Percentiles rank a stretch among this genome's conserved stretches.
phyloP scores from a whole-genome alignment of 2,113 vertebrate genomes.

The Junco hyemalis region DNA sequence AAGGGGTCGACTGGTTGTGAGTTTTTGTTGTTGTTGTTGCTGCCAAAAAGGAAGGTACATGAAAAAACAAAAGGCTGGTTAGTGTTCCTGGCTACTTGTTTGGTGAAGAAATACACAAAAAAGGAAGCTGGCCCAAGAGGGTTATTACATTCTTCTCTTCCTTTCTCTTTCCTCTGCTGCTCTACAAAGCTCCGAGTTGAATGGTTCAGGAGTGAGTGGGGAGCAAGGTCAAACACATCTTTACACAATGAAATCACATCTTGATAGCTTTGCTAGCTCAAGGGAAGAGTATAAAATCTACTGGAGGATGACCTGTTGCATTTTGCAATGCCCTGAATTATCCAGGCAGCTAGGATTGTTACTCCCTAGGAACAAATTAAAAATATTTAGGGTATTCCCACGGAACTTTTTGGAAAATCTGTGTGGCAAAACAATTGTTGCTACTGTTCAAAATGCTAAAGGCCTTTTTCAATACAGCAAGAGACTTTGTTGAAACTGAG shows the following conservation, averaged over 20 bases:
- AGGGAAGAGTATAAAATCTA: neutral
- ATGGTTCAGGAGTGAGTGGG: neutral
- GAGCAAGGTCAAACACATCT: neutral
- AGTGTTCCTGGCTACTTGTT: neutral
- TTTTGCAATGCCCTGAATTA: neutral
- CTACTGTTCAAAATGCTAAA: neutral
- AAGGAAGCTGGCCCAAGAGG: neutral
- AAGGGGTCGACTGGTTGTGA: neutral
- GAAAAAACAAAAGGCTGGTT: neutral
- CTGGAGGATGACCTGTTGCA: neutral
- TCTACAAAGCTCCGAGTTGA: neutral
- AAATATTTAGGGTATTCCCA: neutral
- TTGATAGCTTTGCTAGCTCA: neutral
- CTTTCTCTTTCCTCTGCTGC: neutral
- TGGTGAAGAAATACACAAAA: neutral
- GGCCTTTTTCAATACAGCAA: neutral
- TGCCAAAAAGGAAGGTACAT: neutral
- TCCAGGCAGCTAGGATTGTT: neutral
- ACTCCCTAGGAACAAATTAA: neutral
- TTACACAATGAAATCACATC: accelerated
- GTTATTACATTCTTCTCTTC: neutral
- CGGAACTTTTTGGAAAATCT: neutral
- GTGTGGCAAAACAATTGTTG: neutral
- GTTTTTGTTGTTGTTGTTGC: neutral
- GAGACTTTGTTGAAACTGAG: neutral